These are phyloP conservation scores for Phataginus tricuspis DNA, from an alignment of 2,797 vertebrate genomes.

Conservation along the genomic window DNA sequence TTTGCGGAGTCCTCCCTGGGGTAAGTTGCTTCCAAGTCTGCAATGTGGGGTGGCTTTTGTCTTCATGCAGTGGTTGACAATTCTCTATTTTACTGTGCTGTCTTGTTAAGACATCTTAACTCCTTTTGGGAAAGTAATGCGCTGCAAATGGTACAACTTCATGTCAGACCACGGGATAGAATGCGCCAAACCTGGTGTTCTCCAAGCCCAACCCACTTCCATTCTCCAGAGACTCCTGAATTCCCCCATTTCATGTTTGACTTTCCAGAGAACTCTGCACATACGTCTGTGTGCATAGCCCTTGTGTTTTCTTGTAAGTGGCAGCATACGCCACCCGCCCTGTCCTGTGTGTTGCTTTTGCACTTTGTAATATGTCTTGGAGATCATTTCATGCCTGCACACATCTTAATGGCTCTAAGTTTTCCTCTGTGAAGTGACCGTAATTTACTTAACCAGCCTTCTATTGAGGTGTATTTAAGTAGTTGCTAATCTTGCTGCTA, in stretches of 20 bases:
- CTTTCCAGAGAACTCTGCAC: neutral
- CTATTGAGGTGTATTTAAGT: neutral
- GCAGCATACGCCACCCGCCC: neutral
- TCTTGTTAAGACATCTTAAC: neutral
- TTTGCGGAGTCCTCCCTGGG: rapidly evolving
- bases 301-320: neutral
- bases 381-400: neutral
- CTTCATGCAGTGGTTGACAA: neutral
- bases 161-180: rapidly evolving
- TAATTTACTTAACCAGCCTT: neutral
- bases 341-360: neutral
- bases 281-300: rapidly evolving
- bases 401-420: neutral
- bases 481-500: neutral
- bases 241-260: neutral
- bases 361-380: neutral
- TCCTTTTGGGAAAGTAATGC: neutral
- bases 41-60: neutral
- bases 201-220: neutral
- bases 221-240: neutral
- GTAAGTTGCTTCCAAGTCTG: neutral
- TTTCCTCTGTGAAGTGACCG: neutral
- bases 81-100: neutral
- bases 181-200: too few relatives aligned
- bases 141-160: neutral